These are phyloP conservation scores for Anolis carolinensis DNA, from an alignment of 2,113 vertebrate genomes.

Conservation along the genomic window DNA sequence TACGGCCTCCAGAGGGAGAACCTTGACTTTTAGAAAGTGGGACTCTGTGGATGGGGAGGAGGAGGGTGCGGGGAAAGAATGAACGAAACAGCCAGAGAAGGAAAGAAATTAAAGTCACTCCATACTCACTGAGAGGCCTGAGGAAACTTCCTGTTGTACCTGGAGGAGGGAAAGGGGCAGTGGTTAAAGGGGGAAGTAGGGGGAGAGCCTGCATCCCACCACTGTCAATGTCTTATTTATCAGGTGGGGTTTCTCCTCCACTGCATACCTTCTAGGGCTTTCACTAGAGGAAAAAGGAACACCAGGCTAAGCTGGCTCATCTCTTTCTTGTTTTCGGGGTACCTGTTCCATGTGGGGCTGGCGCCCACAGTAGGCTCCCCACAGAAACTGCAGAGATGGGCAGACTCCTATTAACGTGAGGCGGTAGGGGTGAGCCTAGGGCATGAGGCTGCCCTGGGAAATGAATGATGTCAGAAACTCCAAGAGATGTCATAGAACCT, in stretches of 20 bases:
- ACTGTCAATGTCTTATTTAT: not conserved
- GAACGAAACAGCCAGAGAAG: too few relatives aligned
- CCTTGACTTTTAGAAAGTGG: not conserved
- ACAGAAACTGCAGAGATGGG: not conserved
- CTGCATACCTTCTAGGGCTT: slow-evolving; percentile 1
- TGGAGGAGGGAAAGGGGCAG: not conserved
- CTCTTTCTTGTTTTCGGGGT: slow-evolving; percentile 15
- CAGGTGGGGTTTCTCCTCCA: not conserved
- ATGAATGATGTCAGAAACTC: slow-evolving; percentile 6
- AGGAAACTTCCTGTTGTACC: slow-evolving; percentile 21
- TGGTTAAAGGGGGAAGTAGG: not conserved
- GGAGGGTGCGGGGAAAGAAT: too few relatives aligned
- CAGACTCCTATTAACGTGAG: not conserved
- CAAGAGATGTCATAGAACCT: slow-evolving; percentile 32
- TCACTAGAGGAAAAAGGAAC: slow-evolving; percentile 18
- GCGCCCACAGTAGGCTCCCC: slow-evolving; percentile 19
- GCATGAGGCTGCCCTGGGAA: slow-evolving; percentile 4
- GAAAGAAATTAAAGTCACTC: not conserved
- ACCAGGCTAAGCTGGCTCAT: slow-evolving; percentile 32
- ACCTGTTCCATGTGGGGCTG: slow-evolving; percentile 27
- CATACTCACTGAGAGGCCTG: slow-evolving; percentile 32
- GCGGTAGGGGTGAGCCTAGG: not conserved
- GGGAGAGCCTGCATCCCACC: not conserved
- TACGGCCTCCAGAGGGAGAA: not conserved
- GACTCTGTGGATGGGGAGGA: not conserved